These are phyloP conservation scores for Cercopithecus petaurista DNA, from an alignment of 2,797 vertebrate species.

Conservation along the genomic window DNA sequence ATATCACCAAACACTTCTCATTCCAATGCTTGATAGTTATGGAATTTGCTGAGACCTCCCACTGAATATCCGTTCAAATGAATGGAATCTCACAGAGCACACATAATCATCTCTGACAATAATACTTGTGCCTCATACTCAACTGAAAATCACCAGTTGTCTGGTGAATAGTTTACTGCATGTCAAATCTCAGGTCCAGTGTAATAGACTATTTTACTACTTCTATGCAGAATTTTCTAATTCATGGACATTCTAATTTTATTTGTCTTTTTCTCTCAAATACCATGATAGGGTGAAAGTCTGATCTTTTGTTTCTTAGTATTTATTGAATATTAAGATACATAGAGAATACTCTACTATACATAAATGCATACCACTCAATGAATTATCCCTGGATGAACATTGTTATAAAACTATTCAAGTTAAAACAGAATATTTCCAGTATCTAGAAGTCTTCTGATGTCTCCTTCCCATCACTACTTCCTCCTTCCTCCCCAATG, in stretches of 20 bases:
- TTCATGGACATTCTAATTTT: not conserved
- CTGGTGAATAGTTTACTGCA: not conserved
- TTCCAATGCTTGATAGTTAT: not conserved
- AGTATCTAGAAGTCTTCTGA: not conserved
- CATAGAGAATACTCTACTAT: not conserved
- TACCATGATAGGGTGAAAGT: not conserved
- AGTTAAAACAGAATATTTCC: not conserved
- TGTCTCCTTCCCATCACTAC: not conserved
- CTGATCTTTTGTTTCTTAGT: not conserved
- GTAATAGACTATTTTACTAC: not conserved
- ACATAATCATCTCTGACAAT: not conserved
- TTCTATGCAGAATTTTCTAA: not conserved
- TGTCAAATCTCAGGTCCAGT: not conserved
- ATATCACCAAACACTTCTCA: not conserved
- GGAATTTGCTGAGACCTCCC: not conserved
- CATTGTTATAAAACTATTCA: not conserved
- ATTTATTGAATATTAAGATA: not conserved
- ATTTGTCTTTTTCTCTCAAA: not conserved
- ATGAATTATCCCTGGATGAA: not conserved
- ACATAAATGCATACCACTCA: not conserved
- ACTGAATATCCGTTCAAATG: not conserved
- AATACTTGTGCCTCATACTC: not conserved
- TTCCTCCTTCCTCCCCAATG: not conserved
- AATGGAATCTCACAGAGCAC: not conserved
- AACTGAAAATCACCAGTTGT: not conserved